A percentile compares a stretch with the other conserved stretches of the same genome.
These are phyloP conservation scores for Spea multiplicata DNA, from an alignment of 2,113 vertebrate species.

Conservation along the genomic window DNA sequence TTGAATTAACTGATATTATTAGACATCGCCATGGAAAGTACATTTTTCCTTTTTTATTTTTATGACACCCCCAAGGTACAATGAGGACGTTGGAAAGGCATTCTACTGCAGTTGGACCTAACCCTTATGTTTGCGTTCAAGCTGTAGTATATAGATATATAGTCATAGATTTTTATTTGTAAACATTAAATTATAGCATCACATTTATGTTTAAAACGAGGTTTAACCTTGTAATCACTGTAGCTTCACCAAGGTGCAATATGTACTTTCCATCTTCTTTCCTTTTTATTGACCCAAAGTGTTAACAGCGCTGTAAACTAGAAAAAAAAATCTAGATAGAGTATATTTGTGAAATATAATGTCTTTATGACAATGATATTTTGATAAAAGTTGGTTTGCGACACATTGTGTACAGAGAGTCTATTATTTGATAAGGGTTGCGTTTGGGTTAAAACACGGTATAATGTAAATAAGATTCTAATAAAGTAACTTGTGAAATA, in stretches of 20 bases:
- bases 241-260: neutral
- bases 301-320: neutral
- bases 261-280: no score
- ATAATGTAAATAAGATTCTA: slow-evolving; percentile 62
- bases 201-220: neutral
- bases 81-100: no score
- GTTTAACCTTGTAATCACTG: neutral
- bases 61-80: no score
- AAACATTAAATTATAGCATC: no score
- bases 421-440: slow-evolving; percentile 53
- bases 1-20: no score
- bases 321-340: neutral
- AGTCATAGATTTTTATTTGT: no score
- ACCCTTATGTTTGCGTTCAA: no score
- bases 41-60: no score
- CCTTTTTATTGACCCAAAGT: neutral
- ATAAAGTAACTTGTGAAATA: slow-evolving; percentile 62
- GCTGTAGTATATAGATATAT: no score
- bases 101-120: no score
- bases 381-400: slow-evolving; percentile 7
- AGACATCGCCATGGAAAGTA: no score
- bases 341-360: neutral
- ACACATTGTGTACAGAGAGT: neutral
- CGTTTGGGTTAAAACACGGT: slow-evolving; percentile 43
- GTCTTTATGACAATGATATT: neutral